Base-by-base conservation (phyloP, 2,888 invertebrate species). In the Apodemia duryi region DNA sequence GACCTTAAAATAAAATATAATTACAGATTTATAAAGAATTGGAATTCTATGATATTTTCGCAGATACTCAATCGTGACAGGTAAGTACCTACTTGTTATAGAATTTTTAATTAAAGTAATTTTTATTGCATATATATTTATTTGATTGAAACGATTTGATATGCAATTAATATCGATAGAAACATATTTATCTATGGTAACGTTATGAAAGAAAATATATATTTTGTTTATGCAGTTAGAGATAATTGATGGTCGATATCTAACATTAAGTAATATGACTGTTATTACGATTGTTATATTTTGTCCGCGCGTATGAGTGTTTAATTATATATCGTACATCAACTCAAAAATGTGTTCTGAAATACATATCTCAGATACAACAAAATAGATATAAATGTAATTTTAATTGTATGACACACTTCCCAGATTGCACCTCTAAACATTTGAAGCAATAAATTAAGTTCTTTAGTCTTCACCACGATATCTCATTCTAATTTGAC, bases 401-500 rank as follows among this genome's bases (percentile, higher is more conserved):
- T 28, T 52, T 52, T 57, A 57, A 32, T 32, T 57, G 57, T 57
- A 57, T 57, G 32, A 57, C 57, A 57, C 57, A 57, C 57, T 57
- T 57, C 29, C 13, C 57, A 57, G 57, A 32, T 57, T 57, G 57
- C 57, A 65, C 66, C 52, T 65, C 46, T 29, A 66, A 62, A 66
- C 64, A 76, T 65, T 68, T 70, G 77, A 83, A 83, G 78, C 75
- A 88, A 88, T 88, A 88, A 88, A 88, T 88, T 86, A 82, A 57
- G 57, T 57, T 81, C 82, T 85, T 85, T 80, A 80, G 80, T 79
- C 78, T 77, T 80, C 83, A 80, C 79, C 79, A 74, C 74, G 77
- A 79, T 72, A 83, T 83, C 83, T 77, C 79, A 81, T 81, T 78
- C 84, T 85, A 85, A 82, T 84, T 86, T 91, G 91, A 91, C 91